Evolutionary conservation across 2,888 invertebrate genomes (phyloP).

Genomic region (Heliconius charithonia): DNA sequence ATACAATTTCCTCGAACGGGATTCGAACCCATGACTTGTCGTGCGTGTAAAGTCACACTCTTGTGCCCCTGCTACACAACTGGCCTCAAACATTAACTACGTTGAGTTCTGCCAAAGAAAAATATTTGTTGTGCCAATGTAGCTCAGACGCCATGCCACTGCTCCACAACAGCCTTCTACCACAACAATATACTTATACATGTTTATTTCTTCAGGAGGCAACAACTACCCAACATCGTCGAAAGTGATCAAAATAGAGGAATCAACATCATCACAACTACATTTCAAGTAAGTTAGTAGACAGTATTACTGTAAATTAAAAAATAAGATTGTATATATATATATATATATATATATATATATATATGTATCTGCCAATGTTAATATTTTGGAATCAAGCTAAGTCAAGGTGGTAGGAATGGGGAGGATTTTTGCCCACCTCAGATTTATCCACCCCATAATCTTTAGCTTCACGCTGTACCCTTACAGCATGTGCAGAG

Average conservation of each 20-base stretch:
- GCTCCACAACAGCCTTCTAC: neutral
- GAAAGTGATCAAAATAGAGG: slow-evolving; percentile 52
- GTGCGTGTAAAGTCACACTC: neutral
- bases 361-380: neutral
- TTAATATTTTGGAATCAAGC: neutral
- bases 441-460: too few species aligned
- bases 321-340: too few species aligned
- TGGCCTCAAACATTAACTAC: neutral
- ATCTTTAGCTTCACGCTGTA: too few species aligned
- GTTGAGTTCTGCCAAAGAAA: too few species aligned
- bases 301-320: neutral
- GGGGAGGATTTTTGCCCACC: too few species aligned
- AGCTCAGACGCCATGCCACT: too few species aligned
- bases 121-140: too few species aligned
- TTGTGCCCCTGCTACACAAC: neutral
- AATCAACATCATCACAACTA: slow-evolving; percentile 55
- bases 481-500: too few species aligned
- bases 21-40: neutral
- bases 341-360: too few species aligned
- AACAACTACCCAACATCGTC: slow-evolving; percentile 57
- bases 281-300: slow-evolving; percentile 64
- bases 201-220: slow-evolving; percentile 54
- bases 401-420: too few species aligned
- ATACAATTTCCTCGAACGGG: neutral
- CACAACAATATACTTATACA: neutral